A percentile compares a stretch with the other conserved stretches of the same genome.
These are phyloP conservation scores for Archilochus colubris DNA, from an alignment of 2,113 vertebrate genomes.

Conservation along the genomic window DNA sequence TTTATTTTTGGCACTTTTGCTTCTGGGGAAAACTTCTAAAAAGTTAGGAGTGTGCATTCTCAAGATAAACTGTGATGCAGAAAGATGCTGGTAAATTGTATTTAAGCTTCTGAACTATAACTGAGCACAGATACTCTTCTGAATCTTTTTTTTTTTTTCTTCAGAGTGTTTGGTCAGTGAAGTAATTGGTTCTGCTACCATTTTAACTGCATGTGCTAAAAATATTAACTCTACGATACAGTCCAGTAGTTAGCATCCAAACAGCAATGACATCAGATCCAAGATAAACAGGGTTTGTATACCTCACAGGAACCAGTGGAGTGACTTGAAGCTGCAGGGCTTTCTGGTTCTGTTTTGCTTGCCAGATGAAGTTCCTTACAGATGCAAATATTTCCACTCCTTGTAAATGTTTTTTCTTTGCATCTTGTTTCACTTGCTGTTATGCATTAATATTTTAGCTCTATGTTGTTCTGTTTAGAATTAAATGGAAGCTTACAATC, in stretches of 20 bases:
- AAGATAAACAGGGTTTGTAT: not conserved
- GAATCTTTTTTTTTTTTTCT: not conserved
- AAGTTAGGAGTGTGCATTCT: not conserved
- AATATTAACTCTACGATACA: not conserved
- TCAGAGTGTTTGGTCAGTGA: not conserved
- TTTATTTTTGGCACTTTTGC: not conserved
- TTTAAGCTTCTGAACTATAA: not conserved
- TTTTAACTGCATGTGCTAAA: not conserved
- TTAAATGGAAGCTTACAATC: not conserved
- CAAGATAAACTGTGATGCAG: not conserved
- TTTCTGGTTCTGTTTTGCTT: not conserved
- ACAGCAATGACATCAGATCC: not conserved
- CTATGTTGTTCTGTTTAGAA: not conserved
- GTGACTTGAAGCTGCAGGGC: not conserved
- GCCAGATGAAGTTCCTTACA: not conserved
- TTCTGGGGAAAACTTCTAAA: not conserved
- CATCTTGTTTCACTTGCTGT: not conserved
- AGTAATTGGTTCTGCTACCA: not conserved
- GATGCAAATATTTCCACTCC: not conserved
- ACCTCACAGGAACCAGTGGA: not conserved
- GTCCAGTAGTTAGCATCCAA: not conserved
- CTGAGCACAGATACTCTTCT: not conserved
- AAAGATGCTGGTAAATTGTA: not conserved
- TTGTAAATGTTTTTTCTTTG: not conserved
- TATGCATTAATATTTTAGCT: not conserved